Percentiles rank a stretch among this genome's conserved stretches.
Conservation (phyloP, 2,888 invertebrate genomes). For the Venusia cambrica region DNA sequence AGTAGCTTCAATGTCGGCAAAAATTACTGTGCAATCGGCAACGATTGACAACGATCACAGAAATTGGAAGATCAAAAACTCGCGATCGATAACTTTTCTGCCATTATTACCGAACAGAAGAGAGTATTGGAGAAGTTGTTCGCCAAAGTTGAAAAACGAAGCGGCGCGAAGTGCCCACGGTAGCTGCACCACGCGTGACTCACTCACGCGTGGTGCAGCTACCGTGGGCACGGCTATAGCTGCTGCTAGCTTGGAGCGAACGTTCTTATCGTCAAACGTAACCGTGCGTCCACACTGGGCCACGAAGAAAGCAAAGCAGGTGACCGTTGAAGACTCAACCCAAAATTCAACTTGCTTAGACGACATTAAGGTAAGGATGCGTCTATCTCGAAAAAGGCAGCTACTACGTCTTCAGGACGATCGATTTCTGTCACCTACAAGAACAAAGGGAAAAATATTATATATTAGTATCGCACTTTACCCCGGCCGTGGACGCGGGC, state of each 20-base stretch:
- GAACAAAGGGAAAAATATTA: too few species aligned
- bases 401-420: too few species aligned
- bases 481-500: too few species aligned
- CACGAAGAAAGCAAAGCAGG: too few species aligned
- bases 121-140: neutral
- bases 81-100: neutral
- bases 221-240: neutral
- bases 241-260: neutral
- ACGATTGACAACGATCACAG: neutral
- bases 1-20: neutral
- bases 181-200: neutral
- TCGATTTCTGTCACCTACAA: too few species aligned
- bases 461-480: too few species aligned
- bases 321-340: too few species aligned
- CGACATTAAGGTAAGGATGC: too few species aligned
- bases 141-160: neutral
- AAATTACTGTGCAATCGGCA: neutral
- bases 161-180: neutral
- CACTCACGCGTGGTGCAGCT: neutral
- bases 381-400: too few species aligned
- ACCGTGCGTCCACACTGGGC: too few species aligned
- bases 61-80: neutral
- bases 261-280: too few species aligned
- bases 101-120: conserved; percentile 1
- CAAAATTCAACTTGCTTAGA: too few species aligned